Conservation (phyloP, 53 echinoderm and acorn worm genomes). For the Echinometra lucunter region DNA sequence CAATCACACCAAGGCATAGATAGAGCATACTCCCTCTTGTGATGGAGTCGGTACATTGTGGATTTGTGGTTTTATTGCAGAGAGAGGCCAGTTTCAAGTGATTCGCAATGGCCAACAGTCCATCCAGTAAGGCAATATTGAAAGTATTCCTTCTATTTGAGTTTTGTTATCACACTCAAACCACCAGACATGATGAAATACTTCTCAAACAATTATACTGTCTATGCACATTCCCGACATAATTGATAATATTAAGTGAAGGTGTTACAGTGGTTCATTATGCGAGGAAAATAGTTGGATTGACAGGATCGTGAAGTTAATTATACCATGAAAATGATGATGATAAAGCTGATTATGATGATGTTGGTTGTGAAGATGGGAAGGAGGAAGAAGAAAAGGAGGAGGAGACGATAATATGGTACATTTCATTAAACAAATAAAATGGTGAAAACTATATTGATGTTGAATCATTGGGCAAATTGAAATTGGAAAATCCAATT, state of each 20-base stretch:
- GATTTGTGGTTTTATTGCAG: not conserved
- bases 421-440: no score
- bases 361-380: not conserved
- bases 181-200: not conserved
- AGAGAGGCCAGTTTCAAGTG: not conserved
- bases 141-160: not conserved
- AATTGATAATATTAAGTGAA: not conserved
- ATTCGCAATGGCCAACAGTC: not conserved
- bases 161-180: not conserved
- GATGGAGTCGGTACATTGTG: not conserved
- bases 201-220: not conserved
- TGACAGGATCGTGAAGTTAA: not conserved
- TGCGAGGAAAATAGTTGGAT: not conserved
- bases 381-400: no score
- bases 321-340: not conserved
- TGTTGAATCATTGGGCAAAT: no score
- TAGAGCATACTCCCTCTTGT: conserved; percentile 41
- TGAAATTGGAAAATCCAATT: not conserved
- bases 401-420: no score
- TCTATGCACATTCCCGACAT: no score
- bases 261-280: not conserved
- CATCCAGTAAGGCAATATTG: not conserved
- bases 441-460: no score
- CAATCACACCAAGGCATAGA: not conserved
- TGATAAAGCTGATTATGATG: not conserved